A percentile compares a stretch with the other conserved stretches of the same genome.
Evolutionary conservation across 2,113 vertebrate genomes (phyloP).

Genomic region (Cebidichthys violaceus): DNA sequence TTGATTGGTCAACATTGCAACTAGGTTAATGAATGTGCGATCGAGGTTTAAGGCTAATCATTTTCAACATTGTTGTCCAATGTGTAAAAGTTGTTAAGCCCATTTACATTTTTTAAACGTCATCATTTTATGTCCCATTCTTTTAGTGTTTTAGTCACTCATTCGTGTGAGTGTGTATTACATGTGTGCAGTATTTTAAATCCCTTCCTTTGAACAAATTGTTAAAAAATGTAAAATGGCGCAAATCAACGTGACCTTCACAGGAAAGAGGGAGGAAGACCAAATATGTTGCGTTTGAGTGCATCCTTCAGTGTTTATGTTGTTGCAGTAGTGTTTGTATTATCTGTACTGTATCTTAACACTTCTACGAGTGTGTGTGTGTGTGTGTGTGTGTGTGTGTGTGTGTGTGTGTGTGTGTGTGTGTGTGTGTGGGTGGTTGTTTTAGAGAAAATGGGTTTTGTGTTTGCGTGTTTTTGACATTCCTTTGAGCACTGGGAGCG

Average conservation of each 20-base stretch:
- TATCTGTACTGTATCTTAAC: constrained; percentile 62
- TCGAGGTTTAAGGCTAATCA: neutral
- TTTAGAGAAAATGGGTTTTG: neutral
- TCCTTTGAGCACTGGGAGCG: constrained; percentile 58
- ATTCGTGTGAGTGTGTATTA: neutral
- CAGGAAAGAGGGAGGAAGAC: neutral
- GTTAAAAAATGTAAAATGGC: neutral
- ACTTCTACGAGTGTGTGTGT: neutral
- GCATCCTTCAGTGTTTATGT: constrained; percentile 37
- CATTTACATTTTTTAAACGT: neutral
- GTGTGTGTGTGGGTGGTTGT: neutral
- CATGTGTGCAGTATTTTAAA: neutral
- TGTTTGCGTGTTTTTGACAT: constrained; percentile 41
- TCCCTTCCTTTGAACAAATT: neutral
- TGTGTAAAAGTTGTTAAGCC: neutral
- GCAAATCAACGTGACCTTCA: neutral
- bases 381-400: constrained; percentile 19
- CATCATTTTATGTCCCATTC: neutral
- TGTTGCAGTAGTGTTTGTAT: constrained; percentile 33
- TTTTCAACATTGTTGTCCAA: neutral
- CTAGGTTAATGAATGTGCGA: neutral
- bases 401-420: constrained; percentile 5
- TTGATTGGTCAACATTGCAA: neutral
- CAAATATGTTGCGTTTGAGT: neutral
- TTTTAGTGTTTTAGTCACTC: neutral